Conservation (phyloP, 2,888 invertebrate species). For the Hecatera dysodea region DNA sequence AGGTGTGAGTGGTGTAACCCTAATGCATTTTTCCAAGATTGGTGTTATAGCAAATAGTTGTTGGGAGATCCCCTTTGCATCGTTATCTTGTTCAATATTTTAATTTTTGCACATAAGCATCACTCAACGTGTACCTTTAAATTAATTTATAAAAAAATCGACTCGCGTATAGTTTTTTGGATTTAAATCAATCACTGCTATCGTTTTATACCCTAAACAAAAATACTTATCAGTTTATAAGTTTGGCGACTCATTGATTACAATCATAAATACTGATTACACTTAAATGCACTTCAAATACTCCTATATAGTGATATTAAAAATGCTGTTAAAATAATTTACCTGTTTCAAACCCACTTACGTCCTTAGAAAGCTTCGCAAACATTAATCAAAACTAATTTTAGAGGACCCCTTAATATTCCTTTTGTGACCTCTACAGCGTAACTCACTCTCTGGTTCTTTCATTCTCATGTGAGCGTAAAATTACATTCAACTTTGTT, state of each 20-base stretch:
- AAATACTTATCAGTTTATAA: too few relatives aligned
- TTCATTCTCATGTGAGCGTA: conserved; percentile 40
- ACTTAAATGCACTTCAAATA: not conserved
- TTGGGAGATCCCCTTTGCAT: not conserved
- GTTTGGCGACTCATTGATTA: too few relatives aligned
- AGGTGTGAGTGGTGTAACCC: not conserved
- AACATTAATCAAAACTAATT: conserved; percentile 49
- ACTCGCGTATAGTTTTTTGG: not conserved
- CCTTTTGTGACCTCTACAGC: conserved; percentile 57
- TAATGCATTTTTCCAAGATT: conserved; percentile 9
- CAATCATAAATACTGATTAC: too few relatives aligned
- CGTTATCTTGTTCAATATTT: not conserved
- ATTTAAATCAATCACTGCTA: too few relatives aligned
- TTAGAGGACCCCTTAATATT: conserved; percentile 39
- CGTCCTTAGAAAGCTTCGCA: conserved; percentile 18
- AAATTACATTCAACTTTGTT: conserved; percentile 39
- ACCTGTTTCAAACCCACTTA: conserved; percentile 1
- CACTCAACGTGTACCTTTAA: not conserved
- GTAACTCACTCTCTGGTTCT: conserved; percentile 45
- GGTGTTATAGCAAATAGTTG: not conserved
- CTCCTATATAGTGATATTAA: not conserved
- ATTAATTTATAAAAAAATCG: not conserved
- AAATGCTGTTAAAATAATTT: conserved; percentile 11
- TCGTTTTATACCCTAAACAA: too few relatives aligned
- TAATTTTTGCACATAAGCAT: too few relatives aligned